Evolutionary conservation across 1,140 invertebrate genomes (phyloP), one percentile per base, ranked within the genome.

Genomic region (Conus betulinus): DNA sequence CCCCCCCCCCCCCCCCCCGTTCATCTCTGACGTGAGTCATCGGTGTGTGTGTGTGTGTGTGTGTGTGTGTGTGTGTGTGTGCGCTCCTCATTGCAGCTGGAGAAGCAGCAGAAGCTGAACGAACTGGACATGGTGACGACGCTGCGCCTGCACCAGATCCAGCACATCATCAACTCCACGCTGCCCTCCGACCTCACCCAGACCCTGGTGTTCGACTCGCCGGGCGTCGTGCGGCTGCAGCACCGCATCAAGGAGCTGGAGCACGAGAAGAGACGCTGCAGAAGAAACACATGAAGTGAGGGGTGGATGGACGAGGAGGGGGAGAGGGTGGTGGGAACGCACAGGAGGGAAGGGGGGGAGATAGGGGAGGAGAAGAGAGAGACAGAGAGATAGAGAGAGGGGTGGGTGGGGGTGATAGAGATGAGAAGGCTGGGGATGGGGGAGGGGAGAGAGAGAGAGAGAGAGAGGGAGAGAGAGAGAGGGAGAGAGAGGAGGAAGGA

Each of bases 71-170:
- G 55, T 57, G 55, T 57, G 55, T 57, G 55, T 57, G 55, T 57
- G 55, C 55, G 0, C 15, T 60, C 57, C 15, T 60, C 57, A 4
- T 60, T 1, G 57, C 89, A 97, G 97, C 94, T 96, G 76, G 96
- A 97, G 90, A 97, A 97, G 89, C 97, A 97, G 92, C 93, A 95
- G 55, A 96, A 96, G 91, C 93, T 97, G 84, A 97, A 97, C 92
- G 96, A 97, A 88, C 95, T 97, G 0, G 95, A 97, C 86, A 95
- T 97, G 6, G 96, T 96, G 20, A 96, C 97, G 0, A 94, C 97
- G 15, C 89, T 97, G 76, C 96, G 96, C 87, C 94, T 97, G 85
- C 95, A 97, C 93, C 97, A 97, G 93, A 93, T 97, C 55, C 96
- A 97, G 92, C 95, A 97, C 92, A 96, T 97, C 67, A 92, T 96